Evolutionary conservation across 2,888 invertebrate genomes (phyloP).

Genomic region (Folsomia candida): DNA sequence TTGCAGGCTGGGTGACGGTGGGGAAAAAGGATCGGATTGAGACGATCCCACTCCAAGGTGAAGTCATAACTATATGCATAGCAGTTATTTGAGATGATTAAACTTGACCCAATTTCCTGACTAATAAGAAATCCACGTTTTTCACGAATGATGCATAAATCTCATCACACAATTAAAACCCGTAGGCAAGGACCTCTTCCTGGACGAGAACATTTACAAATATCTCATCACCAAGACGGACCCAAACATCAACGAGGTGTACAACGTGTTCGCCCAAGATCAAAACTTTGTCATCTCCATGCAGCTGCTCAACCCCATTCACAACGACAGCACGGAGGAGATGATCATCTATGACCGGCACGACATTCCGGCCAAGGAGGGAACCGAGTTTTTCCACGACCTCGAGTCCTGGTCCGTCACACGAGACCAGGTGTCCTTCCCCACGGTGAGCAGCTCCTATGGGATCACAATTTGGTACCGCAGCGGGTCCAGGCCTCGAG

Average conservation of each 20-base stretch:
- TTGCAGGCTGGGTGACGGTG: slow-evolving; percentile 86
- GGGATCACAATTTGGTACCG: slow-evolving; percentile 74
- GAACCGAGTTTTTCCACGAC: slow-evolving; percentile 44
- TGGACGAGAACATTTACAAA: slow-evolving; percentile 72
- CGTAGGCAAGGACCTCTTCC: slow-evolving; percentile 61
- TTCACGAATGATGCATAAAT: too few relatives aligned
- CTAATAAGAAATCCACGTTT: too few relatives aligned
- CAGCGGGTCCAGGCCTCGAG: slow-evolving; percentile 74
- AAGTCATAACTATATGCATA: too few relatives aligned
- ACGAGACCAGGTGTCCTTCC: slow-evolving; percentile 84
- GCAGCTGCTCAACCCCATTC: slow-evolving; percentile 85
- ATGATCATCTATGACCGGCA: slow-evolving; percentile 76
- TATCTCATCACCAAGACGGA: slow-evolving; percentile 73
- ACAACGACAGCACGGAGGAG: slow-evolving; percentile 80
- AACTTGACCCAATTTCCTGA: too few relatives aligned
- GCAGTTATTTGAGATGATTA: too few relatives aligned
- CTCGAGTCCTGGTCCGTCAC: slow-evolving; percentile 71
- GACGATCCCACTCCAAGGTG: slow-evolving; percentile 66
- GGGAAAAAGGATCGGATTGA: slow-evolving; percentile 71
- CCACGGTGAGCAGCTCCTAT: slow-evolving; percentile 80
- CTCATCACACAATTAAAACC: too few relatives aligned
- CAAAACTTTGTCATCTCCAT: slow-evolving; percentile 84
- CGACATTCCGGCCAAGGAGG: slow-evolving; percentile 56
- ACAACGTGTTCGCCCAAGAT: slow-evolving; percentile 52
- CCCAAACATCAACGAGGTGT: slow-evolving; percentile 53